phyloP scores from a whole-genome alignment of 2,888 invertebrate genomes.

The Rhodophaea formosa region DNA sequence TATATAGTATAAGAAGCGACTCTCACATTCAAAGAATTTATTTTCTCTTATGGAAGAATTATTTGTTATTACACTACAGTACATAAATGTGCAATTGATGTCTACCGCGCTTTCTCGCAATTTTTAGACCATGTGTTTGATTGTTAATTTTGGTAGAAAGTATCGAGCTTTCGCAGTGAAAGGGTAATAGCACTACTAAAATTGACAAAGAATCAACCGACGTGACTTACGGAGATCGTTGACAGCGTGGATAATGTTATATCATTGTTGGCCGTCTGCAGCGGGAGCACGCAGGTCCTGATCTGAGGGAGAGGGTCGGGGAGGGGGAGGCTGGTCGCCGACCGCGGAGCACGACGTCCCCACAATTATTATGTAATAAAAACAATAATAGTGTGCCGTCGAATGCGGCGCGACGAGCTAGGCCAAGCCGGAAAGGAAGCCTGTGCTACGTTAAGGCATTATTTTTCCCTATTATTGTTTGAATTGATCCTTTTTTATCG shows the following conservation, averaged over 20 bases:
- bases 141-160: conserved; percentile 37
- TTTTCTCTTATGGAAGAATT: conserved; percentile 5
- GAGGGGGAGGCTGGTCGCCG: conserved; percentile 42
- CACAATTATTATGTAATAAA: conserved; percentile 66
- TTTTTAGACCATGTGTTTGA: conserved; percentile 29
- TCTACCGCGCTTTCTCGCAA: conserved; percentile 36
- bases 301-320: conserved; percentile 27
- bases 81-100: conserved; percentile 17
- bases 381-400: conserved; percentile 52
- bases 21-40: too few species aligned
- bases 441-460: neutral
- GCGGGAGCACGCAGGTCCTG: conserved; percentile 45
- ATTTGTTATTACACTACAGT: neutral
- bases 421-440: conserved; percentile 11
- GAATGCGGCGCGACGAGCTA: conserved; percentile 45
- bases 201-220: conserved; percentile 41
- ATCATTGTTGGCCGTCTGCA: conserved; percentile 48
- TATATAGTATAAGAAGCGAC: too few species aligned
- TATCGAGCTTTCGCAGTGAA: conserved; percentile 38
- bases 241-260: conserved; percentile 61
- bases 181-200: conserved; percentile 46
- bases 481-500: too few species aligned
- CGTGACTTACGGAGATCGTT: conserved; percentile 54
- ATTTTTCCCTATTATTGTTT: too few species aligned
- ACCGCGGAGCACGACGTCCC: conserved; percentile 55